Evolutionary conservation across 2,797 vertebrate species (phyloP).

Genomic region (Spheniscus humboldti): DNA sequence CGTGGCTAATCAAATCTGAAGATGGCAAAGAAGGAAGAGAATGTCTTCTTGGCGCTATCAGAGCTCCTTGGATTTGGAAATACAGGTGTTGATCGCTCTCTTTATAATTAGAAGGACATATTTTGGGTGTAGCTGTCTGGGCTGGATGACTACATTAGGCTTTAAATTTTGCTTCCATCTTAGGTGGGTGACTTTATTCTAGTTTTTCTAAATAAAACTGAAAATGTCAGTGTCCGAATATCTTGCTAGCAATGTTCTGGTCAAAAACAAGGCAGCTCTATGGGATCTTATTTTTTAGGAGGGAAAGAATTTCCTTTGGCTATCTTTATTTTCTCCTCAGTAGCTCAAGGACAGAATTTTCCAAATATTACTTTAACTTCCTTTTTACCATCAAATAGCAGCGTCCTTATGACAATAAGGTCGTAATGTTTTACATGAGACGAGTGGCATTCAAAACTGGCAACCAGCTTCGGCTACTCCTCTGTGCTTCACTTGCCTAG

Average conservation of each 20-base stretch:
- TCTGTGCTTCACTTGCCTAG: background rate
- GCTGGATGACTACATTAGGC: background rate
- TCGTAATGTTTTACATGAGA: too few species aligned
- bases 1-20: background rate
- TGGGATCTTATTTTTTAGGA: background rate
- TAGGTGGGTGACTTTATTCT: background rate
- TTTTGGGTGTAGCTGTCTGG: background rate
- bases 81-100: background rate
- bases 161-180: background rate
- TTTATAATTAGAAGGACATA: background rate
- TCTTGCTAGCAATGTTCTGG: background rate
- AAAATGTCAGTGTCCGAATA: background rate
- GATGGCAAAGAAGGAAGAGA: background rate
- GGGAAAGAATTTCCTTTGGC: background rate
- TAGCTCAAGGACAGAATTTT: background rate
- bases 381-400: background rate
- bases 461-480: background rate
- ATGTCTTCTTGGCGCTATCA: fast-evolving
- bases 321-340: background rate
- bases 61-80: background rate
- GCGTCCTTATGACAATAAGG: background rate
- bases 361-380: background rate
- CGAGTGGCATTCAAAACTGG: background rate
- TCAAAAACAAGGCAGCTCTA: background rate
- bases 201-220: background rate